Conservation (phyloP, 2,113 vertebrate genomes). For the Oreotrochilus melanogaster region DNA sequence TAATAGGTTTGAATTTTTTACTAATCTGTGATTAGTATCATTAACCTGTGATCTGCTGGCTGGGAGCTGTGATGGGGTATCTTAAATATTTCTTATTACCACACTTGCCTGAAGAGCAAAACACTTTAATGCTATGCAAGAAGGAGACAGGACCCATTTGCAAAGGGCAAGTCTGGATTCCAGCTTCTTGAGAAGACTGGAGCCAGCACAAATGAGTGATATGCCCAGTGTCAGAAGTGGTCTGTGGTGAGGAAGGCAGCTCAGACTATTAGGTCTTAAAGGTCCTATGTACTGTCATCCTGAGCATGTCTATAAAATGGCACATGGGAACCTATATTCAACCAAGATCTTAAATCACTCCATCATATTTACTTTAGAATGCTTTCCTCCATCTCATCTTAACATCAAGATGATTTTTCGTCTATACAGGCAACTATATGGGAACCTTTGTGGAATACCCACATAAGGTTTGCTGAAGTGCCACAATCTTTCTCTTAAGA, state of each 20-base stretch:
- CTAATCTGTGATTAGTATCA: background rate
- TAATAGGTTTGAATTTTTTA: background rate
- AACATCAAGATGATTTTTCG: background rate
- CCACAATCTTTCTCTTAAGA: background rate
- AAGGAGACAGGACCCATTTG: background rate
- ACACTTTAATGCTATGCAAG: background rate
- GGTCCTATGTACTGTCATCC: background rate
- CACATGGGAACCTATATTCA: background rate
- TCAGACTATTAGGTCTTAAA: background rate
- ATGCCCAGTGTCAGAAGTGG: background rate
- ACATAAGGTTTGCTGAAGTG: background rate
- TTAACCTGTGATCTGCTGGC: background rate
- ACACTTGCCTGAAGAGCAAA: background rate
- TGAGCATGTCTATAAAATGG: background rate
- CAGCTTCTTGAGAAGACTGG: background rate
- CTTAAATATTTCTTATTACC: background rate
- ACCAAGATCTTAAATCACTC: background rate
- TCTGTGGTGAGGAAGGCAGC: background rate
- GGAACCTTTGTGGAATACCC: background rate
- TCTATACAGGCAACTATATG: background rate
- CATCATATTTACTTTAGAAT: background rate
- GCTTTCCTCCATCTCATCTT: background rate
- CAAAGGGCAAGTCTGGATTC: background rate
- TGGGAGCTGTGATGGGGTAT: background rate
- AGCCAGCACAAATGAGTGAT: background rate